Evolutionary conservation across 2,888 invertebrate genomes (phyloP).

Genomic region (Dasysyrphus tricinctus): DNA sequence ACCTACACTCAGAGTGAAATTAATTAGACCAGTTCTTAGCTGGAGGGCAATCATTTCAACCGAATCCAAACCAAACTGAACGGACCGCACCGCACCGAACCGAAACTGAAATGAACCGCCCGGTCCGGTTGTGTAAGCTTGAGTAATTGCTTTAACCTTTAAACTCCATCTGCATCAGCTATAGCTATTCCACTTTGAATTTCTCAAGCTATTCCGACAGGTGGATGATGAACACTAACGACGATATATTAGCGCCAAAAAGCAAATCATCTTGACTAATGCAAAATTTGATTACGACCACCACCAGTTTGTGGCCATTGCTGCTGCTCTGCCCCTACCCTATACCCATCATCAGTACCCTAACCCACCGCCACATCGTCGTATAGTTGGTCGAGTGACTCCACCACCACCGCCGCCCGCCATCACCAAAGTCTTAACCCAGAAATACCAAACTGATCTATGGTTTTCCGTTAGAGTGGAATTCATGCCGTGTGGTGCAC

Average conservation of each 20-base stretch:
- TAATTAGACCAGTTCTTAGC: conserved; percentile 73
- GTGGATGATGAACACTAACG: conserved; percentile 75
- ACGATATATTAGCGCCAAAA: conserved; percentile 75
- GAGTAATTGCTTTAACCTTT: conserved; percentile 74
- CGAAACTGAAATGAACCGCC: conserved; percentile 9
- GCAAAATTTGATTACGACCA: conserved; percentile 75
- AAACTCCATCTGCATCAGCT: conserved; percentile 50
- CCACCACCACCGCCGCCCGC: neutral
- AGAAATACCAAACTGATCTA: conserved; percentile 74
- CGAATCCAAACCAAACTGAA: neutral
- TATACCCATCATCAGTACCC: neutral
- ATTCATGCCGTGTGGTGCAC: conserved; percentile 70
- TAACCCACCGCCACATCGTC: neutral
- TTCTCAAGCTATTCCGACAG: conserved; percentile 71
- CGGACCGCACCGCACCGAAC: conserved; percentile 18
- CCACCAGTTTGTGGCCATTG: conserved; percentile 35
- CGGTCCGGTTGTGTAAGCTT: conserved; percentile 66
- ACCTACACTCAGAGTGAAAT: conserved; percentile 58
- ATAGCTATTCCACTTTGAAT: conserved; percentile 57
- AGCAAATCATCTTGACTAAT: conserved; percentile 76
- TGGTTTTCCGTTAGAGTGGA: conserved; percentile 73
- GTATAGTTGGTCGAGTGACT: neutral
- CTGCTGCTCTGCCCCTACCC: neutral
- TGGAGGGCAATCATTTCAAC: conserved; percentile 51
- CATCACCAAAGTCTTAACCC: conserved; percentile 50